Evolutionary conservation across 2,113 vertebrate species (phyloP).

Genomic region (Syngnathus scovelli): DNA sequence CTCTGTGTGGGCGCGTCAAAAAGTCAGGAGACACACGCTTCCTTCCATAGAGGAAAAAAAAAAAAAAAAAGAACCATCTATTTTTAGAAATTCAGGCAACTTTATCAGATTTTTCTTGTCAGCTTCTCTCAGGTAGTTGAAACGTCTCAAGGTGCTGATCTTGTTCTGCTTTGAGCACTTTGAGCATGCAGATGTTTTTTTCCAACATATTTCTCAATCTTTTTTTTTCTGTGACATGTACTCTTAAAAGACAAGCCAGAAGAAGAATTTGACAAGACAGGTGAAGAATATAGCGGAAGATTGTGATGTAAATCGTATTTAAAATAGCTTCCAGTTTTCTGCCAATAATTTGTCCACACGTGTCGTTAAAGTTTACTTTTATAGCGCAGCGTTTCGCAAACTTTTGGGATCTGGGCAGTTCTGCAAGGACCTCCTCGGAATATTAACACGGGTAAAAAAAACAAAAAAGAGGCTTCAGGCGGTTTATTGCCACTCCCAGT

Average conservation of each 20-base stretch:
- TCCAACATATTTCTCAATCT: conserved; percentile 17
- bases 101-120: conserved; percentile 21
- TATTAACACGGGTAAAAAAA: background rate
- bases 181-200: conserved; percentile 41
- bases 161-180: conserved; percentile 28
- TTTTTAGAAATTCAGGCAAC: conserved; percentile 28
- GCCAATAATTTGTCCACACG: background rate
- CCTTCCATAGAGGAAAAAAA: conserved; percentile 12
- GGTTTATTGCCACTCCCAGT: no score
- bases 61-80: background rate
- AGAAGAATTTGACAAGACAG: background rate
- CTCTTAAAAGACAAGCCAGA: background rate
- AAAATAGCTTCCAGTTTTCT: background rate
- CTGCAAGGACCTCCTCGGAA: background rate
- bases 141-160: conserved; percentile 10
- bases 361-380: background rate
- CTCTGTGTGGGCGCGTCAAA: conserved; percentile 18
- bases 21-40: conserved; percentile 35
- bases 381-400: no score
- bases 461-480: no score
- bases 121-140: conserved; percentile 21
- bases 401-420: background rate
- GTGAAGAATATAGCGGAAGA: background rate
- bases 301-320: background rate
- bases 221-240: background rate